Base-by-base conservation (phyloP, 35 echinoderm and acorn worm species). In the Patiria miniata region DNA sequence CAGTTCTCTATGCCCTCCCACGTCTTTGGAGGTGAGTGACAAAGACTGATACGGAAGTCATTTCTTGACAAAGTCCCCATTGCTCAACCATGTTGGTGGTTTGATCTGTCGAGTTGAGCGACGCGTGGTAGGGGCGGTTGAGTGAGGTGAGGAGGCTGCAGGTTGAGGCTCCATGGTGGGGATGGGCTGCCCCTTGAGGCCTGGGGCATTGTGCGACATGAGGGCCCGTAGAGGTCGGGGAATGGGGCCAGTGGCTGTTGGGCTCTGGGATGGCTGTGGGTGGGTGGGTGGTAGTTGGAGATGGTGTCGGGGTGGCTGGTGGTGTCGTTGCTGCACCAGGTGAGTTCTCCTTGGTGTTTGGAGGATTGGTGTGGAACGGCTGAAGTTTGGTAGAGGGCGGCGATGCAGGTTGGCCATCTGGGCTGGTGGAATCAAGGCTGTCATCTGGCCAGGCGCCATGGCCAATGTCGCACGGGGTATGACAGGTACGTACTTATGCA, bases 401-500 rank as follows among this genome's bases (percentile, higher is more conserved):
- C 58, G 28, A 17, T 19, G 28, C 8, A 19, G 28, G 7, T 22
- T 6, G 8, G 58, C 58, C 19, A 30, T 21, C 5, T 18, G 17
- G 61, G 61, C 61, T n/a, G 61, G 17, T 10, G 22, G 61, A 68
- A 68, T n/a, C 61, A 68, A 68, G 61, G 26, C 22, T 68, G 7
- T 22, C 9, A 33, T 8, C 26, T 15, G 61, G 61, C 61, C 21
- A 33, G 60, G 60, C 7, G 60, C 60, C 60, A 68, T 68, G 8
- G 60, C 29, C 8, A 85, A 40, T 12, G 85, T 39, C 30, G 56
- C 55, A 39, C 39, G 85, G 56, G 85, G 60, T 16, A 87, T 21
- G 69, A 68, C 85, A 18, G 85, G 85, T 12, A 36, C 3, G 26
- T 44, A 40, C 28, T 87, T 87, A 26, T 65, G 28, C 8, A 87